Percentiles rank a stretch among this genome's conserved stretches.
These are phyloP conservation scores for Laspeyria flexula DNA, from an alignment of 2,888 invertebrate genomes.

Conservation along the genomic window DNA sequence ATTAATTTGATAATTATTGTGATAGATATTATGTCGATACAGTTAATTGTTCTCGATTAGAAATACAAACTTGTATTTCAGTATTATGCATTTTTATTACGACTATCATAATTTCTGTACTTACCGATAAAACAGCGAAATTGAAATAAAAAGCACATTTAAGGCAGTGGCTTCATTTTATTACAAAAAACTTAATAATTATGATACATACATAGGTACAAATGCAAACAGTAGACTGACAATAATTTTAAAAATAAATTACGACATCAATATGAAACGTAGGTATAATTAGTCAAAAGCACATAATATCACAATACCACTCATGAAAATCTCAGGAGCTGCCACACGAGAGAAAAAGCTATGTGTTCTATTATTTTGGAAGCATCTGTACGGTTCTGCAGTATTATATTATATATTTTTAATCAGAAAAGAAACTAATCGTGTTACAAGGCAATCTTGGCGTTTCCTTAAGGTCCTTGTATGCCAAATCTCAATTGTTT, in stretches of 20 bases:
- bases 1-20: constrained; percentile 23
- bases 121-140: no score
- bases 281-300: constrained; percentile 60
- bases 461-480: no score
- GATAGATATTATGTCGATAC: constrained; percentile 18
- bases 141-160: neutral
- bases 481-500: no score
- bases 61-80: constrained; percentile 37
- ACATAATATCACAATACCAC: constrained; percentile 71
- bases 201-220: constrained; percentile 48
- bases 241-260: constrained; percentile 47
- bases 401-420: no score
- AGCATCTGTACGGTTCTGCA: no score
- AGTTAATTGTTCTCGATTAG: constrained; percentile 21
- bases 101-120: neutral
- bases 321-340: constrained; percentile 18
- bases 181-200: constrained; percentile 42
- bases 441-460: no score
- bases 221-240: constrained; percentile 56
- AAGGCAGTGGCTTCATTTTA: constrained; percentile 43
- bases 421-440: no score
- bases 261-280: constrained; percentile 49
- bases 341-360: neutral
- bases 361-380: neutral
- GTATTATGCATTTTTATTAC: constrained; percentile 26